phyloP scores from a whole-genome alignment of 2,797 vertebrate genomes.

The Morelia viridis region DNA sequence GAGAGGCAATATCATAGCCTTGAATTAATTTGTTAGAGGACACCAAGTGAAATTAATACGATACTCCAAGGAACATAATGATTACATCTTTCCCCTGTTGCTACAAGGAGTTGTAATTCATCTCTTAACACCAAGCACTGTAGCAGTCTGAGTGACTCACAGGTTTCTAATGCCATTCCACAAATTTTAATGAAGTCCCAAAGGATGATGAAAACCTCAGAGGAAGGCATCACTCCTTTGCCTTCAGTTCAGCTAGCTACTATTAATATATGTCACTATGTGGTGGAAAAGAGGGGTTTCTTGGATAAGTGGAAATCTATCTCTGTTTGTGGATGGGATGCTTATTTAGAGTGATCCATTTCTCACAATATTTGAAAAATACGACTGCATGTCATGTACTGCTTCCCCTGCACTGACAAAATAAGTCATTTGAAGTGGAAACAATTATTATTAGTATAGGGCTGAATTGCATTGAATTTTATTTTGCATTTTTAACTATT shows the following conservation, averaged over 20 bases:
- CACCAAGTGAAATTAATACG: not conserved
- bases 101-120: conserved; percentile 18
- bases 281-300: not conserved
- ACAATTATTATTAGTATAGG: not conserved
- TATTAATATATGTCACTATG: not conserved
- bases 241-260: conserved; percentile 24
- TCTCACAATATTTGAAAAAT: conserved; percentile 17
- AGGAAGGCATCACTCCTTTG: not conserved
- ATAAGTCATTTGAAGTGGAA: conserved; percentile 9
- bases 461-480: not conserved
- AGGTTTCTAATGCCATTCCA: conserved; percentile 7
- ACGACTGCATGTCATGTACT: not conserved
- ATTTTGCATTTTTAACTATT: not conserved
- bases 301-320: conserved; percentile 25
- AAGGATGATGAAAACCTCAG: conserved; percentile 40
- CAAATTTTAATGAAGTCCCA: conserved; percentile 51
- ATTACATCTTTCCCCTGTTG: not conserved
- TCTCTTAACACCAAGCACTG: not conserved
- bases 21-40: conserved; percentile 22
- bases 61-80: conserved; percentile 3
- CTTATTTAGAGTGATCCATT: not conserved
- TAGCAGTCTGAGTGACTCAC: conserved; percentile 11
- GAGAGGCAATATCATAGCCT: not conserved
- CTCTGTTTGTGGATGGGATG: not conserved
- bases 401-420: not conserved